Evolutionary conservation across 1,140 invertebrate genomes (phyloP).

Genomic region (Halictus rubicundus): DNA sequence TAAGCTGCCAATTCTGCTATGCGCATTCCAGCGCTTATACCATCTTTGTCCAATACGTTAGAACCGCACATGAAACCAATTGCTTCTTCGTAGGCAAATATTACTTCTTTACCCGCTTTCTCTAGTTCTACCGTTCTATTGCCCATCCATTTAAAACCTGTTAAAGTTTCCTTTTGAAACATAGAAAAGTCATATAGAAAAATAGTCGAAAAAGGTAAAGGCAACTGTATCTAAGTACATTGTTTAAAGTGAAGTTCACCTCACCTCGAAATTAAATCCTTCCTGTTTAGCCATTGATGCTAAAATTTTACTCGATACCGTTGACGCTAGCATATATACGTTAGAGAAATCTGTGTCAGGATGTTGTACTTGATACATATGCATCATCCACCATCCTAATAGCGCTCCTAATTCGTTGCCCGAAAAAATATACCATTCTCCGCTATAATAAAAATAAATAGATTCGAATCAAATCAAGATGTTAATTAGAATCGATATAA

Average conservation of each 20-base stretch:
- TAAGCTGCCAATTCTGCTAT: constrained; percentile 90
- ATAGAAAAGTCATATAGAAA: constrained; percentile 32
- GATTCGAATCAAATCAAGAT: not conserved
- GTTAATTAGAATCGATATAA: not conserved
- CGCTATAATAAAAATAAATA: constrained; percentile 75
- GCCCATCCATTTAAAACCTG: constrained; percentile 99
- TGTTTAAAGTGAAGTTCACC: constrained; percentile 1
- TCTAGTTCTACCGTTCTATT: constrained; percentile 91
- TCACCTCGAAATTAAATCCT: constrained; percentile 90
- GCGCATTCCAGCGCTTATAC: constrained; percentile 91
- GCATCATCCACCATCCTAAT: constrained; percentile 96
- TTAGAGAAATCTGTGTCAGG: constrained; percentile 80
- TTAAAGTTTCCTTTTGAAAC: constrained; percentile 91
- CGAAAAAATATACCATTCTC: constrained; percentile 94
- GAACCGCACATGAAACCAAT: constrained; percentile 97
- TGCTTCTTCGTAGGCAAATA: constrained; percentile 98
- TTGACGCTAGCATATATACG: constrained; percentile 93
- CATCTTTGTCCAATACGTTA: constrained; percentile 96
- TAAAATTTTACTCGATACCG: constrained; percentile 99
- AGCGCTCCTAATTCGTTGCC: constrained; percentile 98
- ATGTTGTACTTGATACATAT: constrained; percentile 81
- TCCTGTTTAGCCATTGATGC: constrained; percentile 89
- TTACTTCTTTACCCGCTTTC: constrained; percentile 85
- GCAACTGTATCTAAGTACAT: not conserved
- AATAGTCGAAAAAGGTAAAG: constrained; percentile 5